Conservation (phyloP, 2,888 invertebrate genomes). For the Netelia melanura region DNA sequence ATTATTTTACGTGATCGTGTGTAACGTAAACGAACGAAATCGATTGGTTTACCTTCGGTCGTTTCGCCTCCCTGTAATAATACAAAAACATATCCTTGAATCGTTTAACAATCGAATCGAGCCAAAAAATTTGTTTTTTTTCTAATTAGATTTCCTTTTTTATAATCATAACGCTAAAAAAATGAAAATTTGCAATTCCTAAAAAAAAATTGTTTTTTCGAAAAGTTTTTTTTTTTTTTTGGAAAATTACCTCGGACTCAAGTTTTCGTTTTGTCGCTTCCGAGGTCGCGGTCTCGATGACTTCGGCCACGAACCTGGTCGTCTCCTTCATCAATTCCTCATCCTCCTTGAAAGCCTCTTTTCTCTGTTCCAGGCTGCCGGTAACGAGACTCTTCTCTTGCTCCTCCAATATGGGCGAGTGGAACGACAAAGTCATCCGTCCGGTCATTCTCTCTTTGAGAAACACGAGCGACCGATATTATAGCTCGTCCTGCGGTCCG, state of each 20-base stretch:
- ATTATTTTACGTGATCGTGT: slow-evolving; percentile 29
- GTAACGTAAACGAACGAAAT: slow-evolving; percentile 31
- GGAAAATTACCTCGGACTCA: slow-evolving; percentile 76
- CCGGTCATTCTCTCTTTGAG: slow-evolving; percentile 65
- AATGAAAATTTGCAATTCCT: no score
- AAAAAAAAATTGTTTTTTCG: neutral
- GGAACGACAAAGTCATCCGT: slow-evolving; percentile 76
- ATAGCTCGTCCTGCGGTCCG: slow-evolving; percentile 25
- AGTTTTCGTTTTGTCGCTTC: slow-evolving; percentile 83
- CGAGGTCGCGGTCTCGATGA: slow-evolving; percentile 84
- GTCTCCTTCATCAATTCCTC: slow-evolving; percentile 85
- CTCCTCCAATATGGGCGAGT: slow-evolving; percentile 79
- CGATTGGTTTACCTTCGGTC: slow-evolving; percentile 77
- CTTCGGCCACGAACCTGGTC: slow-evolving; percentile 85
- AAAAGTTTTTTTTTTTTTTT: neutral
- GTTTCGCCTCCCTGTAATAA: slow-evolving; percentile 77
- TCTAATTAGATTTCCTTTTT: no score
- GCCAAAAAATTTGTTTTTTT: slow-evolving; percentile 1
- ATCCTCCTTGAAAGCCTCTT: slow-evolving; percentile 83
- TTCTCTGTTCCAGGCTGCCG: slow-evolving; percentile 80
- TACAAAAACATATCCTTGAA: slow-evolving; percentile 8
- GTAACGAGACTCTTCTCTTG: slow-evolving; percentile 77
- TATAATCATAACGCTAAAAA: no score
- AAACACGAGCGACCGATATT: slow-evolving; percentile 22
- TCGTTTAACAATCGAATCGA: no score